Conservation (phyloP, 1,140 invertebrate species). For the Drosophila ogumai region DNA sequence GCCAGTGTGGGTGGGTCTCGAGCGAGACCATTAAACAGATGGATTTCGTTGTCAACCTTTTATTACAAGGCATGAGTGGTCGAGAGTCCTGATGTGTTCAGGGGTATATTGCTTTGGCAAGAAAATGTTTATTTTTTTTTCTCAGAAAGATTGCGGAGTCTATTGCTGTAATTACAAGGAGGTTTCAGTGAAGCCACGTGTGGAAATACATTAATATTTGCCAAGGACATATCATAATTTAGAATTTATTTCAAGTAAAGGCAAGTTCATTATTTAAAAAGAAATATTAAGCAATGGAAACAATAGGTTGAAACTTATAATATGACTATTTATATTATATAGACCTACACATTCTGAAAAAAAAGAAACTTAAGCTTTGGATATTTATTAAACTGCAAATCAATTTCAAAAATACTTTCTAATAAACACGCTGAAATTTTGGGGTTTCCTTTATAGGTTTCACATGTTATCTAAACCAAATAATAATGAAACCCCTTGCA, state of each 20-base stretch:
- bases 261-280: not conserved
- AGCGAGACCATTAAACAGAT: slow-evolving; percentile 76
- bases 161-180: not conserved
- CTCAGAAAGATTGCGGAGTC: not conserved
- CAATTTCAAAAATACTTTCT: not conserved
- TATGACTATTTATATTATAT: not conserved
- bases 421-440: not conserved
- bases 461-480: not conserved
- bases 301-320: not conserved
- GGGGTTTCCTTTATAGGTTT: not conserved
- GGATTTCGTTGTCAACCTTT: slow-evolving; percentile 78
- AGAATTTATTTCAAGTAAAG: too few relatives aligned
- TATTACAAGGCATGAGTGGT: slow-evolving; percentile 34
- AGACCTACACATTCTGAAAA: too few relatives aligned
- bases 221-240: too few relatives aligned
- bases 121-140: not conserved
- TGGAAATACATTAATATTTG: not conserved
- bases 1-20: slow-evolving; percentile 19
- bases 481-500: not conserved
- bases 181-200: too few relatives aligned
- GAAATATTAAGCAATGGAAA: not conserved
- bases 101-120: slow-evolving; percentile 11
- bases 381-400: not conserved
- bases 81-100: not conserved
- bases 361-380: not conserved